phyloP scores from a whole-genome alignment of 2,797 vertebrate genomes.

The Antennarius maculatus region DNA sequence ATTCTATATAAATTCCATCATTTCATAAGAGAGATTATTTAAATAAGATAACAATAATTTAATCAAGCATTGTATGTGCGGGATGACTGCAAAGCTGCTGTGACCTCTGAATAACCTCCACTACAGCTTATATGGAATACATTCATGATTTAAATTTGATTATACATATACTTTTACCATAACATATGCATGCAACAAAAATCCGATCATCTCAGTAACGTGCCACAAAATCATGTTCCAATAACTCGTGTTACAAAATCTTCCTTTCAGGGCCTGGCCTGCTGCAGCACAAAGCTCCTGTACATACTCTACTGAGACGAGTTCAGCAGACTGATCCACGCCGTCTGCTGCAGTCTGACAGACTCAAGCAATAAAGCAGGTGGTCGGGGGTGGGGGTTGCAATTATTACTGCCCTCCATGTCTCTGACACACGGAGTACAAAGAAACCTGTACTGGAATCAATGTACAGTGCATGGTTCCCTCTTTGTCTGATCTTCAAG shows the following conservation, averaged over 20 bases:
- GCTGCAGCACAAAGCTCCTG: conserved; percentile 6
- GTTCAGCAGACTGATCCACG: conserved; percentile 39
- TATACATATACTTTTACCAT: neutral
- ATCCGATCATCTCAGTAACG: neutral
- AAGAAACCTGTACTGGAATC: conserved; percentile 34
- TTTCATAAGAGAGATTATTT: neutral
- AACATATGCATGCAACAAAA: neutral
- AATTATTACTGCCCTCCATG: conserved; percentile 42
- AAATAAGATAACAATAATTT: conserved; percentile 4
- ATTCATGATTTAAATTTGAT: conserved; percentile 24
- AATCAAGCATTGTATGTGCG: conserved; percentile 44
- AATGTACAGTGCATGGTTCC: neutral
- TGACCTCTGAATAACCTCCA: conserved; percentile 14
- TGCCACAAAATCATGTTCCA: neutral
- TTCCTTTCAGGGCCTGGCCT: conserved; percentile 27
- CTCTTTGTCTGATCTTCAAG: conserved; percentile 6
- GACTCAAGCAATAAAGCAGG: conserved; percentile 45
- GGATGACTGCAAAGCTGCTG: conserved; percentile 46
- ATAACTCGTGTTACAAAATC: conserved; percentile 6
- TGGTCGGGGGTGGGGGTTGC: conserved; percentile 32
- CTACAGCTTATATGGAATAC: neutral
- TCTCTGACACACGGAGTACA: conserved; percentile 27
- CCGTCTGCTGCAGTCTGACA: conserved; percentile 44
- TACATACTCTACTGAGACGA: conserved; percentile 15
- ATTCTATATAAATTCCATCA: neutral